Evolutionary conservation across 2,113 vertebrate genomes (phyloP).

Genomic region (Sturnus vulgaris): DNA sequence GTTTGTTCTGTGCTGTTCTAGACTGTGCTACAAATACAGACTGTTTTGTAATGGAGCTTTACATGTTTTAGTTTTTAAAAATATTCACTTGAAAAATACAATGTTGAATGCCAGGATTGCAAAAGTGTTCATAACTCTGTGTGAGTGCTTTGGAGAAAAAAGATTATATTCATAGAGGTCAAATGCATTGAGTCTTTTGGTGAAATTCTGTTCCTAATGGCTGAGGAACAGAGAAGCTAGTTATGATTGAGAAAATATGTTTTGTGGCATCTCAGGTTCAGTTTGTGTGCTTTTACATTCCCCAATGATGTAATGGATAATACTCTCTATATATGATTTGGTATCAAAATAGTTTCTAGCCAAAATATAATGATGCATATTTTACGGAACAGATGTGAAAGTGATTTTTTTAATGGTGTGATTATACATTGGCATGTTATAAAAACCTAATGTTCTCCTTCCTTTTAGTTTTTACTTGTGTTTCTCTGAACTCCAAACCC

Average conservation of each 20-base stretch:
- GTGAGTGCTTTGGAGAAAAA: not conserved
- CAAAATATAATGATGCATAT: not conserved
- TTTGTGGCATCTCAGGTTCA: not conserved
- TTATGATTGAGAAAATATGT: not conserved
- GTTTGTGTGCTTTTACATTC: not conserved
- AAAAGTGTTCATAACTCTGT: not conserved
- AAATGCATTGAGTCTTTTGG: not conserved
- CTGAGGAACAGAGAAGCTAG: not conserved
- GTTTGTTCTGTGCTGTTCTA: not conserved
- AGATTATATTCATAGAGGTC: not conserved
- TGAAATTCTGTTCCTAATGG: not conserved
- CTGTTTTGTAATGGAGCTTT: not conserved
- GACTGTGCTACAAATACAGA: not conserved
- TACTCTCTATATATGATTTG: not conserved
- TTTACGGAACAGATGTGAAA: not conserved
- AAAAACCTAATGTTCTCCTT: not conserved
- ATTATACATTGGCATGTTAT: not conserved
- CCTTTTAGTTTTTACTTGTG: not conserved
- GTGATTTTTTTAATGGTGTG: not conserved
- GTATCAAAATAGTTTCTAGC: not conserved
- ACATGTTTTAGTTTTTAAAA: not conserved
- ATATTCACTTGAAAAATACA: not conserved
- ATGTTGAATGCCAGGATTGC: not conserved
- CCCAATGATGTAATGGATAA: accelerated
- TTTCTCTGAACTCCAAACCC: not conserved